A percentile compares a stretch with the other conserved stretches of the same genome.
phyloP scores from a whole-genome alignment of 2,888 invertebrate species.

The Scaptodrosophila latifasciaeformis region DNA sequence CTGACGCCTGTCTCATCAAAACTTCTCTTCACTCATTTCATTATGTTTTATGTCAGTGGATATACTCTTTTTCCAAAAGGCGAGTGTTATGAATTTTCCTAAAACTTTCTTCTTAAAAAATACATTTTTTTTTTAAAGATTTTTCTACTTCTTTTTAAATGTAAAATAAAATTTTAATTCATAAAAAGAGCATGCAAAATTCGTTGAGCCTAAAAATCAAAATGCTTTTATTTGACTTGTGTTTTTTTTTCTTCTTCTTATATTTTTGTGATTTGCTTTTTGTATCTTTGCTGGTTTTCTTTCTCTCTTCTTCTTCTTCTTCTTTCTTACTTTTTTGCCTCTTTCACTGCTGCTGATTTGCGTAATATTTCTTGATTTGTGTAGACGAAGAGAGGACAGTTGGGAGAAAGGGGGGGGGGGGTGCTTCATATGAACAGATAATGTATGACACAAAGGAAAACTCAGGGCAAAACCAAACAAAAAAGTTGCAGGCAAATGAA shows the following conservation, averaged over 20 bases:
- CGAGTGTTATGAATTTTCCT: too few species aligned
- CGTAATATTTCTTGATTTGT: slow-evolving; percentile 37
- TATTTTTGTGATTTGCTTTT: slow-evolving; percentile 25
- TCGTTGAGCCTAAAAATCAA: too few species aligned
- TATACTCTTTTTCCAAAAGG: too few species aligned
- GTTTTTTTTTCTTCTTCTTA: background rate
- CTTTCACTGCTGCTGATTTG: slow-evolving; percentile 20
- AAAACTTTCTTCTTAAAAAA: too few species aligned
- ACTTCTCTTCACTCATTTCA: slow-evolving; percentile 33
- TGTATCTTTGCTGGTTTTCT: slow-evolving; percentile 26
- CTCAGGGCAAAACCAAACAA: background rate
- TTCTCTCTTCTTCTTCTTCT: slow-evolving; percentile 5
- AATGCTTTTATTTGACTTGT: background rate
- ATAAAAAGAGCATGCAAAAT: too few species aligned
- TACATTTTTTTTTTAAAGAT: too few species aligned
- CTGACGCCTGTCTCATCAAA: too few species aligned
- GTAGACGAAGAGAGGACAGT: slow-evolving; percentile 2
- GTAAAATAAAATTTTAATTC: too few species aligned
- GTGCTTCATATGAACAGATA: too few species aligned
- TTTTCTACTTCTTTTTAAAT: too few species aligned
- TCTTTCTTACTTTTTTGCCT: background rate
- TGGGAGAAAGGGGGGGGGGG: background rate
- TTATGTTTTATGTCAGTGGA: slow-evolving; percentile 20
- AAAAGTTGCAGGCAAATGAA: background rate
- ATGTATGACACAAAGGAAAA: too few species aligned